Evolutionary conservation across 2,888 invertebrate genomes (phyloP), one percentile per base, ranked within the genome.

Genomic region (Isoperla grammatica): DNA sequence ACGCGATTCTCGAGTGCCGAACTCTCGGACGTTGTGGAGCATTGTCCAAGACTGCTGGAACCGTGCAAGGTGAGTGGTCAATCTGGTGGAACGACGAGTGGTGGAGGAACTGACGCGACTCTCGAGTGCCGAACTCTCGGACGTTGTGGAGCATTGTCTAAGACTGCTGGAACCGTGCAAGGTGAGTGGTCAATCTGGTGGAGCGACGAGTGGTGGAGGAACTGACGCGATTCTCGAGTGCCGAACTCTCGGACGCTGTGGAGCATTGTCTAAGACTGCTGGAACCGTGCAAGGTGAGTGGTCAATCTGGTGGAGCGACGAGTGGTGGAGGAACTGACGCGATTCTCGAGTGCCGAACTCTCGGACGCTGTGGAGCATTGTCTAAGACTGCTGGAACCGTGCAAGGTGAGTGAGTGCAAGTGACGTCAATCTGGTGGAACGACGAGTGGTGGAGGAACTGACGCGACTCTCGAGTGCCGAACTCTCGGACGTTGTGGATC

Each of bases 331-430:
- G 88, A 90, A 74, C 78, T 91, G 68, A 81, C 83, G 61, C 76
- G 81, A 67, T 78, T 89, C 71, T 53, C 63, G 11, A 63, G 57
- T 19, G 59, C 59, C 78, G 80, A 70, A 77, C 75, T 66, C 81
- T 84, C 70, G 77, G 83, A 87, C 64, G 90, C 94, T 73, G 89
- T 94, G 3, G 80, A 78, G 0, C 79, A 91, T 68, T 94, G 93
- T 73, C 77, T 95, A 55, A 92, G 92, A 71, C 80, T 96, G 39
- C 76, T 96, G 66, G 95, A 94, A 76, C 77, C 95, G 66, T 94
- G 95, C 48, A 96, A 96, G 59, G 81, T 96, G 63, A 96, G 96
- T 75, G 82, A 96, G 76, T 91, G n/a, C 90, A 57, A 82, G 94
- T 45, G 80, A 96, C 61, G 87, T 95, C 57, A 88, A 87, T 70